phyloP scores from a whole-genome alignment of 2,113 vertebrate species.

The Rattus rattus region DNA sequence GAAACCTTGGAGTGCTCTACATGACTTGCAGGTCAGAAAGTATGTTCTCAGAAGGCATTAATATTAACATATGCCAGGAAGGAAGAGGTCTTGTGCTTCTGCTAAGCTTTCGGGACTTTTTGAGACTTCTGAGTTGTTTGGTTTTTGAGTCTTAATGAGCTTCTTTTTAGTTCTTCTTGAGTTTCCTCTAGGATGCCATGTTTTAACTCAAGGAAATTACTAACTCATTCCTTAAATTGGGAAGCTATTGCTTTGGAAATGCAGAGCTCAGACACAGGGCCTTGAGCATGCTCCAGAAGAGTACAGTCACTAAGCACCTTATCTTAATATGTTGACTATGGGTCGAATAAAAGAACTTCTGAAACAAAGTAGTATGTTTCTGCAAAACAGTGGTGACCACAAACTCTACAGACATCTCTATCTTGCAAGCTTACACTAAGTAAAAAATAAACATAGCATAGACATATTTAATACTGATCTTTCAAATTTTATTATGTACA shows the following conservation, averaged over 20 bases:
- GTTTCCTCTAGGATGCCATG: not conserved
- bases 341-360: not conserved
- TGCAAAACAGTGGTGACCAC: not conserved
- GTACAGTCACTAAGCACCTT: not conserved
- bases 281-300: not conserved
- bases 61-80: not conserved
- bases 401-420: not conserved
- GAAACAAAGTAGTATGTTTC: constrained; percentile 22
- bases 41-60: not conserved
- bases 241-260: not conserved
- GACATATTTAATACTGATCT: not conserved
- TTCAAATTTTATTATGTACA: constrained; percentile 57
- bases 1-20: not conserved
- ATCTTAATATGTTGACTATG: not conserved
- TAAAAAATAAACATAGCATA: constrained; percentile 62
- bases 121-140: not conserved
- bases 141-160: not conserved
- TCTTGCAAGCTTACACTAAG: constrained; percentile 26
- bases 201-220: not conserved
- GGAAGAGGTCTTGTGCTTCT: not conserved
- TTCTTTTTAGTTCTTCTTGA: not conserved
- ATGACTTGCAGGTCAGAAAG: not conserved
- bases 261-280: not conserved
- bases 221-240: not conserved
- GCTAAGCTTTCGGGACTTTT: not conserved